These are phyloP conservation scores for Bombus waltoni DNA, from an alignment of 1,140 invertebrate genomes.

Conservation along the genomic window DNA sequence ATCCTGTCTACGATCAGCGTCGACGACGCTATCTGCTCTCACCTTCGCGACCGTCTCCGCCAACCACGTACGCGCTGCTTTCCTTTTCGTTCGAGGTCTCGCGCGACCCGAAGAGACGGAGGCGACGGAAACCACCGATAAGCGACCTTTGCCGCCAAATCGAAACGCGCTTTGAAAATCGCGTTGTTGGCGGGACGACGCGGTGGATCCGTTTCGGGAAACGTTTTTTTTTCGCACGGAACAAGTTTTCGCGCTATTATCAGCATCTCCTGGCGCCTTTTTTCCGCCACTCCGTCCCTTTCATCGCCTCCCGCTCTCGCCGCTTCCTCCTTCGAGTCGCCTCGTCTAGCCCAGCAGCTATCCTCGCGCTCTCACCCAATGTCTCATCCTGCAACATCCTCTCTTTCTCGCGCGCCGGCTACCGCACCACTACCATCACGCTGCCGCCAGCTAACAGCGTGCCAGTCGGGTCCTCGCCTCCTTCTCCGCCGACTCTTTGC, in stretches of 20 bases:
- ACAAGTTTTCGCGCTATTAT: conserved; percentile 78
- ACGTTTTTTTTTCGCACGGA: conserved; percentile 74
- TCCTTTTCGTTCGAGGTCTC: neutral
- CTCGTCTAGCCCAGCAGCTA: too few species aligned
- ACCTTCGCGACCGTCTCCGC: too few species aligned
- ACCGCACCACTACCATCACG: too few species aligned
- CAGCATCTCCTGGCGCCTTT: conserved; percentile 61
- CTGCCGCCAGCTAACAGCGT: neutral
- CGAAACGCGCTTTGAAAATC: too few species aligned
- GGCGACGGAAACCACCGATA: neutral
- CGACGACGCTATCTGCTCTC: too few species aligned
- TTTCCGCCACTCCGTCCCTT: conserved; percentile 65
- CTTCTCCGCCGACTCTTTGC: neutral
- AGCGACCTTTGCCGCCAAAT: too few species aligned
- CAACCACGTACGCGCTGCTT: neutral
- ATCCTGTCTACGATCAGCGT: too few species aligned
- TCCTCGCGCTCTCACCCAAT: conserved; percentile 11
- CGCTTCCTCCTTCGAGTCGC: too few species aligned
- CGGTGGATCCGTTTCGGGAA: neutral
- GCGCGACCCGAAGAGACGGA: neutral
- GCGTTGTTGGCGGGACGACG: too few species aligned
- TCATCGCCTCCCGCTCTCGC: conserved; percentile 1
- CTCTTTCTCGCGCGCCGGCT: neutral
- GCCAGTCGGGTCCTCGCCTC: neutral
- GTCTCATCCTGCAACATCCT: conserved; percentile 5